Evolutionary conservation across 2,888 invertebrate species (phyloP).

Genomic region (Lasioglossum malachurum): DNA sequence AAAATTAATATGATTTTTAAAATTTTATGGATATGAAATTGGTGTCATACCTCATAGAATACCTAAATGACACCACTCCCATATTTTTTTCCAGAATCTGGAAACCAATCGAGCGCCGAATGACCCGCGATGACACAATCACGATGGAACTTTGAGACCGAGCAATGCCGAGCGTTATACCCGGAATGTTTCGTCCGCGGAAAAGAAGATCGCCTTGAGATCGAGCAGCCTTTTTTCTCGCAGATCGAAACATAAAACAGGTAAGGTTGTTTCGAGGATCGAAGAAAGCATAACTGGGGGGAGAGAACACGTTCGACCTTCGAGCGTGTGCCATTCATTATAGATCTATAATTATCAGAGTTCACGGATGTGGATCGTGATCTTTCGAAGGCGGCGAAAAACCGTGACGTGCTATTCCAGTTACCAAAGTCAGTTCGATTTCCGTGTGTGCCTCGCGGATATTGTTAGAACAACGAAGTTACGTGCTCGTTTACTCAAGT

Average conservation of each 20-base stretch:
- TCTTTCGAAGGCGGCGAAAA: conserved; percentile 7
- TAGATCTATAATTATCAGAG: background rate
- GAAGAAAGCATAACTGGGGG: background rate
- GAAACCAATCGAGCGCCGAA: background rate
- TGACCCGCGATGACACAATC: background rate
- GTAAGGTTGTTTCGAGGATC: conserved; percentile 10
- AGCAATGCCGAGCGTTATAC: background rate
- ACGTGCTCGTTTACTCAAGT: conserved; percentile 60
- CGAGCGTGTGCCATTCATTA: background rate
- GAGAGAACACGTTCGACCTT: background rate
- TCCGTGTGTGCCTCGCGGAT: conserved; percentile 46
- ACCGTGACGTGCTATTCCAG: conserved; percentile 32
- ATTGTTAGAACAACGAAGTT: conserved; percentile 61
- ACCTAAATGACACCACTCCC: background rate
- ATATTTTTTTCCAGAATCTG: background rate
- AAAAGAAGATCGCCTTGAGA: background rate
- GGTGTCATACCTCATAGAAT: too few species aligned
- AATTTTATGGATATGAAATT: too few species aligned
- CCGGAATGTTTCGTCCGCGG: background rate
- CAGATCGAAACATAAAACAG: background rate
- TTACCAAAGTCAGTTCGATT: conserved; percentile 46
- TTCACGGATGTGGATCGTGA: background rate
- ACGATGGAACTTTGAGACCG: background rate
- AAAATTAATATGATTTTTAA: too few species aligned
- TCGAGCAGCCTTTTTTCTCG: background rate